A percentile compares a stretch with the other conserved stretches of the same genome.
phyloP scores from a whole-genome alignment of 1,140 invertebrate genomes.

The Papilio aristodemus region DNA sequence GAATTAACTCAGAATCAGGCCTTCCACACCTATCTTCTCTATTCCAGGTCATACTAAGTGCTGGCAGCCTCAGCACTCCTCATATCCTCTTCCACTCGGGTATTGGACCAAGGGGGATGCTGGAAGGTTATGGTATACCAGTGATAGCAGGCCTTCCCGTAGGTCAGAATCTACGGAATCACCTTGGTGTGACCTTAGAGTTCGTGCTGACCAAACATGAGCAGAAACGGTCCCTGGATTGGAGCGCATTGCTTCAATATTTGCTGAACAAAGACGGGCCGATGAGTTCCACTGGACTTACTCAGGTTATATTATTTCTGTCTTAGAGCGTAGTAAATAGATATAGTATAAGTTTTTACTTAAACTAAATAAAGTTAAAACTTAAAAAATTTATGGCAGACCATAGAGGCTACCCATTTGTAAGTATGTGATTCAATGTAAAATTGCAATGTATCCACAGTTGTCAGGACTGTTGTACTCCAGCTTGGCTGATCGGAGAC shows the following conservation, averaged over 20 bases:
- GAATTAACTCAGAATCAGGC: too few species aligned
- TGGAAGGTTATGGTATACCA: constrained; percentile 81
- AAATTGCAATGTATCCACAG: too few species aligned
- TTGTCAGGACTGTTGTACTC: constrained; percentile 82
- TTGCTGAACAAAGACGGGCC: constrained; percentile 80
- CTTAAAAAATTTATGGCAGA: too few species aligned
- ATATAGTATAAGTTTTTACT: background rate
- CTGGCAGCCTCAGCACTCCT: constrained; percentile 82
- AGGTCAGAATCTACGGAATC: constrained; percentile 86
- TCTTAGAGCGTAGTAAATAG: background rate
- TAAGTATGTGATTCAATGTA: too few species aligned
- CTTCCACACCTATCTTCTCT: too few species aligned
- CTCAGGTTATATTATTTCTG: constrained; percentile 59
- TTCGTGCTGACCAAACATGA: constrained; percentile 71
- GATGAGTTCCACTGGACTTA: constrained; percentile 82
- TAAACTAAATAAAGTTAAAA: too few species aligned
- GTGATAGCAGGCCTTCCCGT: constrained; percentile 84
- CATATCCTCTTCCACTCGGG: constrained; percentile 85
- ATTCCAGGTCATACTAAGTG: constrained; percentile 84
- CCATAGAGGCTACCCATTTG: too few species aligned
- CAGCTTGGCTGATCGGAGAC: constrained; percentile 74
- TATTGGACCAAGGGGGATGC: constrained; percentile 83
- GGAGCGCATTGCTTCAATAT: constrained; percentile 81
- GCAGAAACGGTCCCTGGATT: constrained; percentile 81
- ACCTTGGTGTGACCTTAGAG: constrained; percentile 82